Evolutionary conservation across 2,797 vertebrate species (phyloP).

Genomic region (Argentina silus): DNA sequence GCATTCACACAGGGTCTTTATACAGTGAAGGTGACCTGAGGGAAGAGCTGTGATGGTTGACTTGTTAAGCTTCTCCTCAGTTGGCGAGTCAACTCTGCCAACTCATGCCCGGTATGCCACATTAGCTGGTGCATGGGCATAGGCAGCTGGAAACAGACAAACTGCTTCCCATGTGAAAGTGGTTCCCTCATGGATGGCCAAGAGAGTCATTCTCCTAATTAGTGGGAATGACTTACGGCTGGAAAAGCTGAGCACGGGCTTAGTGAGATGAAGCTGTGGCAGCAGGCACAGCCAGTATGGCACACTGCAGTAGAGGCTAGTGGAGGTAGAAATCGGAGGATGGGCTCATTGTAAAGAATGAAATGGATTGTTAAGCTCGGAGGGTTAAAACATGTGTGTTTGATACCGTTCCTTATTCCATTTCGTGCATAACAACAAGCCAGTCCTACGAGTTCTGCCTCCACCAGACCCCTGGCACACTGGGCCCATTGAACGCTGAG

Average conservation of each 20-base stretch:
- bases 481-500: slow-evolving; percentile 35
- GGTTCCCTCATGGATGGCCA: slow-evolving; percentile 46
- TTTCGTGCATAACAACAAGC: too few species aligned
- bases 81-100: background rate
- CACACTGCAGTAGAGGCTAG: too few species aligned
- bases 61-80: background rate
- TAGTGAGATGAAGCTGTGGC: slow-evolving; percentile 11
- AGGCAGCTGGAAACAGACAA: slow-evolving; percentile 38
- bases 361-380: too few species aligned
- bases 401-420: too few species aligned
- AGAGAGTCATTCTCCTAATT: slow-evolving; percentile 55
- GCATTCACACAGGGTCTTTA: background rate
- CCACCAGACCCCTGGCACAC: background rate
- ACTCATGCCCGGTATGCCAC: background rate
- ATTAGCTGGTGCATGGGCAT: slow-evolving; percentile 21
- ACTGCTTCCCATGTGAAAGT: slow-evolving; percentile 67
- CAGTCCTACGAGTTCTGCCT: too few species aligned
- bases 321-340: too few species aligned
- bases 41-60: background rate
- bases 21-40: background rate
- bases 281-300: background rate
- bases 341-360: too few species aligned
- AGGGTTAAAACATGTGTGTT: too few species aligned
- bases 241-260: slow-evolving; percentile 74
- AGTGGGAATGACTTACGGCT: slow-evolving; percentile 51